These are phyloP conservation scores for Phalacrocorax carbo DNA, from an alignment of 2,113 vertebrate genomes.

Conservation along the genomic window DNA sequence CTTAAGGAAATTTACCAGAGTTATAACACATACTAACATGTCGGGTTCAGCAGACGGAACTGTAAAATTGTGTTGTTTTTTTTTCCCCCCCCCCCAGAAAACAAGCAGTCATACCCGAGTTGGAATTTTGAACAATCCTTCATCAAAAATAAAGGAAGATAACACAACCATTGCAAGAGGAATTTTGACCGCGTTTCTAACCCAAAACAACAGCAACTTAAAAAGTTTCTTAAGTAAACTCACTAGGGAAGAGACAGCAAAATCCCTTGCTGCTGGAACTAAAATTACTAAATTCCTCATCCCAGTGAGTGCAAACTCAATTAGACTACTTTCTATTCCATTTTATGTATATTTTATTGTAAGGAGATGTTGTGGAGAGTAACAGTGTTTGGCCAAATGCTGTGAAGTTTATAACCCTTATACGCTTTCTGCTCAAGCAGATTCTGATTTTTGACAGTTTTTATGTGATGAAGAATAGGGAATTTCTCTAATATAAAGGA, in stretches of 20 bases:
- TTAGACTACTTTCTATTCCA: background rate
- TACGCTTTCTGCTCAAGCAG: background rate
- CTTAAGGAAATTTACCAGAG: background rate
- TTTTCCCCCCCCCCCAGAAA: constrained; percentile 78
- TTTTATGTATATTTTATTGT: background rate
- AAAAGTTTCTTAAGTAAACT: constrained; percentile 84
- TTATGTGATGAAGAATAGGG: background rate
- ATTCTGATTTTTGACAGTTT: background rate
- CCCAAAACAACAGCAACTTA: constrained; percentile 82
- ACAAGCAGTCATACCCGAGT: constrained; percentile 81
- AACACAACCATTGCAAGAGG: constrained; percentile 87
- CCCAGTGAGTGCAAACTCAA: constrained; percentile 74
- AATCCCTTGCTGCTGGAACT: constrained; percentile 81
- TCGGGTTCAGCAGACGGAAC: background rate
- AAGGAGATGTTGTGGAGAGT: background rate
- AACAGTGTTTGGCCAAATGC: background rate
- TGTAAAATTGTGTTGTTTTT: background rate
- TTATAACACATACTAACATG: background rate
- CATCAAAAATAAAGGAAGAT: constrained; percentile 84
- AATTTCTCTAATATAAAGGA: background rate
- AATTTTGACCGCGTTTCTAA: constrained; percentile 88
- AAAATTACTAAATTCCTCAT: constrained; percentile 85
- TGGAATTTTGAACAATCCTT: constrained; percentile 90
- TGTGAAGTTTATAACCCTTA: background rate
- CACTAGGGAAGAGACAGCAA: constrained; percentile 82